Percentiles rank a stretch among this genome's conserved stretches.
Evolutionary conservation across 2,113 vertebrate species (phyloP).

Genomic region (Trachemys scripta): DNA sequence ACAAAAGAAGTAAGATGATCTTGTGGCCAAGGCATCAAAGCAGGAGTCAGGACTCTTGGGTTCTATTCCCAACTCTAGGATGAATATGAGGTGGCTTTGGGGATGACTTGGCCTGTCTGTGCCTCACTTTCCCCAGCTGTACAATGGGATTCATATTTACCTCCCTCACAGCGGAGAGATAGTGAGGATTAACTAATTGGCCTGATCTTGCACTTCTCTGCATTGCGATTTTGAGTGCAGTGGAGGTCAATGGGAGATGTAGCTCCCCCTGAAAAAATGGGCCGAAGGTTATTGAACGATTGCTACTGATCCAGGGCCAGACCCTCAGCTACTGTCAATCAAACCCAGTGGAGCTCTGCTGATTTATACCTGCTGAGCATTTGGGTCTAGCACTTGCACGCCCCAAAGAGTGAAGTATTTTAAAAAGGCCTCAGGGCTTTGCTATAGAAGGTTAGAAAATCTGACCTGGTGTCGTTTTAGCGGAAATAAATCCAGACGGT

Average conservation of each 20-base stretch:
- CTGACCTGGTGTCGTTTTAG: not conserved
- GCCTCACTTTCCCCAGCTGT: not conserved
- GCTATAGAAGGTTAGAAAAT: not conserved
- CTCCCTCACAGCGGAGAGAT: not conserved
- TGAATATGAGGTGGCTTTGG: not conserved
- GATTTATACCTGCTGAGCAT: not conserved
- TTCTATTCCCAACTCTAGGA: not conserved
- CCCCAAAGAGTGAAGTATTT: rapidly evolving
- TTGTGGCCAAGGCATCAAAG: not conserved
- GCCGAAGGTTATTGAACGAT: rapidly evolving
- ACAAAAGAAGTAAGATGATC: not conserved
- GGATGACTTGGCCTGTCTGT: rapidly evolving
- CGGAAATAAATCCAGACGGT: not conserved
- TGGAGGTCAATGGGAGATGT: not conserved
- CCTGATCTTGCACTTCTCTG: not conserved
- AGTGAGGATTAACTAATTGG: not conserved
- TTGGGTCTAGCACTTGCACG: not conserved
- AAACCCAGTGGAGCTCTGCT: not conserved
- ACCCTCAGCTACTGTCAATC: rapidly evolving
- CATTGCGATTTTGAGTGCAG: not conserved
- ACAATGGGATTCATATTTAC: not conserved
- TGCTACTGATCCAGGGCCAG: not conserved
- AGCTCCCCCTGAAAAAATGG: not conserved
- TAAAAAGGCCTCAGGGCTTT: not conserved
- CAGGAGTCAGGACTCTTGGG: not conserved